Evolutionary conservation across 2,797 vertebrate species (phyloP).

Genomic region (Poeciliopsis infans): DNA sequence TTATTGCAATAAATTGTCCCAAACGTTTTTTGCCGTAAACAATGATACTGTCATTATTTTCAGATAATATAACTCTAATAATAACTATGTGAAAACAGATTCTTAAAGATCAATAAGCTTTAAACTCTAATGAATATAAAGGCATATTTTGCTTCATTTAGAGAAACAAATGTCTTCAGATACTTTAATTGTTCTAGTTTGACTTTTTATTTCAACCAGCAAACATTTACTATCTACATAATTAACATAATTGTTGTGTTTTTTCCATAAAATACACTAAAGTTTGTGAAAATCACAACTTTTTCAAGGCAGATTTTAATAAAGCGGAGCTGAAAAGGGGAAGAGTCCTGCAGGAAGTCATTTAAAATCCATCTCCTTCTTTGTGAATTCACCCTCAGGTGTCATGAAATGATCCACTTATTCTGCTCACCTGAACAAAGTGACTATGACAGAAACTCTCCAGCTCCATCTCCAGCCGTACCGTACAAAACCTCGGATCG

Average conservation of each 20-base stretch:
- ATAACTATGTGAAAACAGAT: too few species aligned
- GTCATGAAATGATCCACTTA: neutral
- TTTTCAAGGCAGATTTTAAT: neutral
- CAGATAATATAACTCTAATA: too few species aligned
- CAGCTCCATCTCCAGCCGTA: conserved; percentile 97
- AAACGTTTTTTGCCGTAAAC: too few species aligned
- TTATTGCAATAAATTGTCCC: too few species aligned
- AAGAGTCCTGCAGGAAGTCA: neutral
- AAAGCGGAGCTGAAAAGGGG: neutral
- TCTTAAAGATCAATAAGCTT: too few species aligned
- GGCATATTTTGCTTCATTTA: too few species aligned
- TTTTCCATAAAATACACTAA: neutral
- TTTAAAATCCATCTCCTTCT: neutral
- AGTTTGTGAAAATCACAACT: neutral
- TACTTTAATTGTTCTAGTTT: neutral
- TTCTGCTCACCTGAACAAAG: conserved; percentile 89
- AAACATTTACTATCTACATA: neutral
- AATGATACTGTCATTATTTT: too few species aligned
- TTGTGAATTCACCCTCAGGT: neutral
- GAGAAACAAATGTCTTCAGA: too few species aligned
- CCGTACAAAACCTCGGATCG: conserved; percentile 87
- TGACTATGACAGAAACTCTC: conserved; percentile 87
- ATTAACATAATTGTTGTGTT: neutral
- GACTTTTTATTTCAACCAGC: neutral
- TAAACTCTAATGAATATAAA: too few species aligned